Percentiles rank a stretch among this genome's conserved stretches.
Conservation (phyloP, 2,797 vertebrate genomes). For the Sebastes itinus region DNA sequence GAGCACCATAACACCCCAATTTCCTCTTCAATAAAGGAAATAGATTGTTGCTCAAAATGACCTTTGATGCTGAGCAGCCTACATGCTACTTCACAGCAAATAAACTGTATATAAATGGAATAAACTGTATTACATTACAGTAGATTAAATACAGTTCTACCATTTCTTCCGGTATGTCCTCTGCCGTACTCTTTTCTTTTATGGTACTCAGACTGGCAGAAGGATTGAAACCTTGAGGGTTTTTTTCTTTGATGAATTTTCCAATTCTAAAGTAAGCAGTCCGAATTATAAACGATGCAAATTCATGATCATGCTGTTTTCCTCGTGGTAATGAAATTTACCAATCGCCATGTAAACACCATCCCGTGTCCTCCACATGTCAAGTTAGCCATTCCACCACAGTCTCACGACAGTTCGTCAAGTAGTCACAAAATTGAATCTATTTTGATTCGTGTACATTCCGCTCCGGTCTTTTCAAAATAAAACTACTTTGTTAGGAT, state of each 20-base stretch:
- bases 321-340: slow-evolving; percentile 26
- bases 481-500: accelerated
- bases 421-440: accelerated
- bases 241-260: background rate
- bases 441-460: too few relatives aligned
- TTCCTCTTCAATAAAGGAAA: slow-evolving; percentile 26
- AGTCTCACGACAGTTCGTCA: too few relatives aligned
- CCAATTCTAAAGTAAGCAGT: background rate
- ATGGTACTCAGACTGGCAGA: background rate
- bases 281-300: background rate
- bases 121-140: background rate
- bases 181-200: background rate
- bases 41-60: slow-evolving; percentile 37
- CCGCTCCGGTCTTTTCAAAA: too few relatives aligned
- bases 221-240: slow-evolving; percentile 20
- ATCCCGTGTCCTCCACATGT: slow-evolving; percentile 39
- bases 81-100: slow-evolving; percentile 2
- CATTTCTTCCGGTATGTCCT: background rate
- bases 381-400: background rate
- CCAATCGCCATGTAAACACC: slow-evolving; percentile 17
- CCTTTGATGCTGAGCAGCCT: slow-evolving; percentile 12
- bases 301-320: slow-evolving; percentile 30
- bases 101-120: background rate
- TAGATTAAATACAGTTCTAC: background rate
- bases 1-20: slow-evolving; percentile 2